Evolutionary conservation across 2,888 invertebrate genomes (phyloP).

Genomic region (Cheilosia soror): DNA sequence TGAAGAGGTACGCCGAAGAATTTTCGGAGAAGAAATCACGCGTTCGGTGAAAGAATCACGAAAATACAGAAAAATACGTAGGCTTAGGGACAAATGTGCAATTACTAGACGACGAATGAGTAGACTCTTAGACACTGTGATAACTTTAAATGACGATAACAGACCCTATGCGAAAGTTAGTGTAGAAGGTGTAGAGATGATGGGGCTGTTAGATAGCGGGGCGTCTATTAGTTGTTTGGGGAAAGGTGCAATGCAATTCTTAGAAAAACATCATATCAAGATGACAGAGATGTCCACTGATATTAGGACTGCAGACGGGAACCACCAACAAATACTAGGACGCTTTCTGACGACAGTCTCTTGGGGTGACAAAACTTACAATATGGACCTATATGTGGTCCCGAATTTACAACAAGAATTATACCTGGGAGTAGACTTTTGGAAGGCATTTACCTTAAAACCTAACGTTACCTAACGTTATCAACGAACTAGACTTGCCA

Average conservation of each 20-base stretch:
- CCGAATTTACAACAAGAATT: not conserved
- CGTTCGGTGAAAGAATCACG: not conserved
- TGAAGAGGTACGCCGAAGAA: not conserved
- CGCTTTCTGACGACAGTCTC: not conserved
- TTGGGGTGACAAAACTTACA: not conserved
- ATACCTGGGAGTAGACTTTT: not conserved
- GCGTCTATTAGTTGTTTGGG: not conserved
- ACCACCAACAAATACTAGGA: not conserved
- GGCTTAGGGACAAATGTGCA: not conserved
- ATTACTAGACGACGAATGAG: not conserved
- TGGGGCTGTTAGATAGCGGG: constrained; percentile 9
- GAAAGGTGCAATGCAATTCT: not conserved
- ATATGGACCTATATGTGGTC: not conserved
- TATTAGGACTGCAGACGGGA: not conserved
- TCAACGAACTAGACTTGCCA: not conserved
- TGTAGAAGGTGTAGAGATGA: not conserved
- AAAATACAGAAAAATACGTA: not conserved
- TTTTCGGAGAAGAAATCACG: constrained; percentile 1
- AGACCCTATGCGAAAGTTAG: constrained; percentile 16
- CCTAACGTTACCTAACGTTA: too few species aligned
- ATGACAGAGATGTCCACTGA: not conserved
- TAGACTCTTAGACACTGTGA: not conserved
- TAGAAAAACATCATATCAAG: not conserved
- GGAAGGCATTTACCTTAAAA: not conserved
- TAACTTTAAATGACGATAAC: constrained; percentile 6